phyloP scores from a whole-genome alignment of 2,888 invertebrate genomes.

The Synanthedon vespiformis region DNA sequence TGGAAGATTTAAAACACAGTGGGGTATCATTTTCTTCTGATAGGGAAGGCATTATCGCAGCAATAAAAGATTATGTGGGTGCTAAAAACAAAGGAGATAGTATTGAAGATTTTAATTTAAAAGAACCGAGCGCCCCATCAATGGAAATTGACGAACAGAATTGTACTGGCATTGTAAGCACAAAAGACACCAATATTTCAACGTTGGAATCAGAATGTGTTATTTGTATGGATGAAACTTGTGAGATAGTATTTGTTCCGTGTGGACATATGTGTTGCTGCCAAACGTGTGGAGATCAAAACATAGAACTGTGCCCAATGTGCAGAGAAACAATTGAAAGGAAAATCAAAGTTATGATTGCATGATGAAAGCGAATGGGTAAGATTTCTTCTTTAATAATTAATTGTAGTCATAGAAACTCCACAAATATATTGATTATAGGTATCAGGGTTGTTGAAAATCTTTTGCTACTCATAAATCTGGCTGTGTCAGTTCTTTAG shows the following conservation, averaged over 20 bases:
- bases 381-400: too few species aligned
- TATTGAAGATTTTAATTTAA: conserved; percentile 16
- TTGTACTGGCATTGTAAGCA: conserved; percentile 39
- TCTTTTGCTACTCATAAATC: too few species aligned
- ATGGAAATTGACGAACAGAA: conserved; percentile 23
- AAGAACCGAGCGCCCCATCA: conserved; percentile 32
- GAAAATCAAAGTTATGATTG: conserved; percentile 74
- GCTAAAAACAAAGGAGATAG: conserved; percentile 34
- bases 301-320: conserved; percentile 79
- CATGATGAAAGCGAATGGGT: conserved; percentile 35
- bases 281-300: conserved; percentile 72
- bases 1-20: conserved; percentile 68
- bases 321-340: conserved; percentile 79
- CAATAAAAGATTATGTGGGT: conserved; percentile 72
- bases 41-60: conserved; percentile 72
- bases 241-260: conserved; percentile 83
- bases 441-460: too few species aligned
- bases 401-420: too few species aligned
- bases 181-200: conserved; percentile 28
- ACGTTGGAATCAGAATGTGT: conserved; percentile 78
- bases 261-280: conserved; percentile 92
- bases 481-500: too few species aligned
- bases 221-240: conserved; percentile 81
- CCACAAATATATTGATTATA: too few species aligned
- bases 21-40: conserved; percentile 71